Percentiles rank a stretch among this genome's conserved stretches.
Evolutionary conservation across 1,140 invertebrate species (phyloP).

Genomic region (Tenebrio molitor): DNA sequence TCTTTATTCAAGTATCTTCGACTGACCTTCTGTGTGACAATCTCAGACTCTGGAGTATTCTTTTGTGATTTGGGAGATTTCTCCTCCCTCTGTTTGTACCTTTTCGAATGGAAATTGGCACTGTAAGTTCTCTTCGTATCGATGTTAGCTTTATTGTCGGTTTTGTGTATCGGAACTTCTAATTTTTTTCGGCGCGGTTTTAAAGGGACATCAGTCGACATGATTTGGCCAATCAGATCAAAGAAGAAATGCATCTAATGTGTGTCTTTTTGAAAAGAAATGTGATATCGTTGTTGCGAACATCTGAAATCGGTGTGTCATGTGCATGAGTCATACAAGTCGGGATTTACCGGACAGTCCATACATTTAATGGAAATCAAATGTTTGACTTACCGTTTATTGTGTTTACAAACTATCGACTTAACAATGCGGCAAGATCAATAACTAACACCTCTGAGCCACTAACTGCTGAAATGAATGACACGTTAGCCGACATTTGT

Average conservation of each 20-base stretch:
- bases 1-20: constrained; percentile 63
- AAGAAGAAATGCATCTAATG: constrained; percentile 6
- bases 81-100: constrained; percentile 45
- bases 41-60: neutral
- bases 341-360: neutral
- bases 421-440: constrained; percentile 41
- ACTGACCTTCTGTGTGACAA: constrained; percentile 55
- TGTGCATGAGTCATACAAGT: constrained; percentile 8
- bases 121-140: constrained; percentile 56
- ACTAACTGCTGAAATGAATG: constrained; percentile 22
- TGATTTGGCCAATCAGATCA: constrained; percentile 41
- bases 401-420: constrained; percentile 39
- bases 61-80: constrained; percentile 45
- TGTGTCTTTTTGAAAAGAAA: neutral
- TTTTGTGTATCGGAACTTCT: constrained; percentile 58
- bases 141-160: constrained; percentile 33
- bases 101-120: constrained; percentile 56
- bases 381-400: constrained; percentile 40
- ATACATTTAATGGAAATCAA: constrained; percentile 5
- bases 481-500: constrained; percentile 50
- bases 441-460: constrained; percentile 41
- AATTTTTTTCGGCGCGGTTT: constrained; percentile 57
- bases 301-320: neutral
- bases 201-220: constrained; percentile 54
- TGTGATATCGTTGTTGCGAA: neutral